Base-by-base conservation (phyloP, 2,797 vertebrate genomes). In the Agapornis canus region DNA sequence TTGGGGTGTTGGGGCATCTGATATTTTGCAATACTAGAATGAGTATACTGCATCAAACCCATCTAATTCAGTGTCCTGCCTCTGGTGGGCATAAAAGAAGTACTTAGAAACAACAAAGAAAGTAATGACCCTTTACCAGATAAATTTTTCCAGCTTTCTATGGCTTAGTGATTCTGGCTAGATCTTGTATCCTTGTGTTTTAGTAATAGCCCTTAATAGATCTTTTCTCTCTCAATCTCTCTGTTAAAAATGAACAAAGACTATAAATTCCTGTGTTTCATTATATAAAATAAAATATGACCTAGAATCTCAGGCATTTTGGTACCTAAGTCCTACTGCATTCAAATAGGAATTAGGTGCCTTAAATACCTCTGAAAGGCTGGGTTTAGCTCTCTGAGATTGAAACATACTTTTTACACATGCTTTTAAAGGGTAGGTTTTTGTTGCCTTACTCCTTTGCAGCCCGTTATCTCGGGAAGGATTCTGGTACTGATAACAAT, bases 51-150 rank as follows among this genome's bases (percentile, higher is more conserved):
- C 52, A 82, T 86, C 48, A 91, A 77, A 89, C 32, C 5, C 6
- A 10, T 64, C 29, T 75, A 64, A 64, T 60, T 69, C 32, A 63
- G 51, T 31, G 69, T 48, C 68, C 56, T 52, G 32, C 49, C 47
- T 86, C 57, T 94, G 64, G 56, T 6, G 17, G 48, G 31, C 11
- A 31, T 32, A 83, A 85, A 79, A 37, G 6, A 48, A 77, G 16
- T 59, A 52, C 26, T 70, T 80, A 81, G 72, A 75, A 93, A 39
- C 10, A 77, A 48, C 49, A 42, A 52, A 29, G 40, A 64, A 82
- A 84, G 35, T 86, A 94, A 91, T 89, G 84, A 82, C n/a, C n/a
- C 37, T 69, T 86, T 69, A 68, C 37, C 23, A 57, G 42, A 82
- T 84, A 84, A 89, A 79, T 65, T 57, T 89, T 94, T 22, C 61